A percentile compares a stretch with the other conserved stretches of the same genome.
phyloP scores from a whole-genome alignment of 2,113 vertebrate species.

The Dascyllus trimaculatus region DNA sequence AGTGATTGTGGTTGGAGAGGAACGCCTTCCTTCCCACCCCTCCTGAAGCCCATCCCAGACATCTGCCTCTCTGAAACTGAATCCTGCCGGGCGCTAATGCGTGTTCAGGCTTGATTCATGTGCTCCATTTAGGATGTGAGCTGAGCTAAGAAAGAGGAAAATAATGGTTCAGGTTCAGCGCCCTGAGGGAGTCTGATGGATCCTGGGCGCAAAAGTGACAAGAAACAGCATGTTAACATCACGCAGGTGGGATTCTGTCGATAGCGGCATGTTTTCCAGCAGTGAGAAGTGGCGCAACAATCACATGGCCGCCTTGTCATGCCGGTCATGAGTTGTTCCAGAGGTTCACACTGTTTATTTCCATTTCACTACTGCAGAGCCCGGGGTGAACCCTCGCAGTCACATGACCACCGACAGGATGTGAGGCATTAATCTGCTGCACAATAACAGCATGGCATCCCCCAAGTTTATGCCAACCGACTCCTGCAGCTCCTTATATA shows the following conservation, averaged over 20 bases:
- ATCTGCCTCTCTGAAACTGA: conserved; percentile 67
- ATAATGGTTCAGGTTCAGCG: background rate
- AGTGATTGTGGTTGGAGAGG: conserved; percentile 61
- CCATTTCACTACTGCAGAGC: conserved; percentile 8
- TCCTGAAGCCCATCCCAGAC: conserved; percentile 40
- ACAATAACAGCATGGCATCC: conserved; percentile 46
- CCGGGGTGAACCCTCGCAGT: conserved; percentile 45
- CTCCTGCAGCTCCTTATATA: conserved; percentile 65
- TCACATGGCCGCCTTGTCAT: conserved; percentile 62
- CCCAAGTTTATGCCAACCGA: conserved; percentile 49
- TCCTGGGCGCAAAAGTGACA: too few relatives aligned
- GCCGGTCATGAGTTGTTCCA: conserved; percentile 64
- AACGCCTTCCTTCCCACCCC: conserved; percentile 14
- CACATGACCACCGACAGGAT: conserved; percentile 72
- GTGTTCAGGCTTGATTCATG: conserved; percentile 42
- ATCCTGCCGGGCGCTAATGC: conserved; percentile 50
- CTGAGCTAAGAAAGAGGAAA: background rate
- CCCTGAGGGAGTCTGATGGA: too few relatives aligned
- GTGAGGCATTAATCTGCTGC: conserved; percentile 47
- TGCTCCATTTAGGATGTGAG: conserved; percentile 32
- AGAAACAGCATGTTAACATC: background rate
- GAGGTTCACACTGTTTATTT: conserved; percentile 16
- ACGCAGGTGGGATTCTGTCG: background rate
- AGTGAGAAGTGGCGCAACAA: background rate
- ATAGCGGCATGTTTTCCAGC: background rate